Percentiles rank a stretch among this genome's conserved stretches.
Evolutionary conservation across 2,888 invertebrate genomes (phyloP).

Genomic region (Calephelis perditalis): DNA sequence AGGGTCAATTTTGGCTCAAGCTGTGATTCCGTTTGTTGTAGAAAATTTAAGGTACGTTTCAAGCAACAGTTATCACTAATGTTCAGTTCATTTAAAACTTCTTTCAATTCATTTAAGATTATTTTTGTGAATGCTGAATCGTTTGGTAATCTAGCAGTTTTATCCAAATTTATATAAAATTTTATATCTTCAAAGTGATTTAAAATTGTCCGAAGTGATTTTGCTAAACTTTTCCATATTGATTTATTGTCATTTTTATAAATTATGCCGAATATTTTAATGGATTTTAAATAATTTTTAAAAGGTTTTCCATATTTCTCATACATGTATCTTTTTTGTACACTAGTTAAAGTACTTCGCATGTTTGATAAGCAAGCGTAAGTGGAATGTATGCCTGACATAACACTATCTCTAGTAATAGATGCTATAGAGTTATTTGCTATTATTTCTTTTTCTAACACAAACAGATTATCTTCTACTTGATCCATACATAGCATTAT

Average conservation of each 20-base stretch:
- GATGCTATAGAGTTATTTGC: slow-evolving; percentile 36
- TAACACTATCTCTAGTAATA: slow-evolving; percentile 51
- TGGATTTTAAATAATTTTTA: slow-evolving; percentile 47
- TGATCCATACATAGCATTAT: slow-evolving; percentile 55
- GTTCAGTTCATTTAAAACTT: slow-evolving; percentile 39
- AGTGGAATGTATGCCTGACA: slow-evolving; percentile 68
- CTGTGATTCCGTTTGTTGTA: slow-evolving; percentile 36
- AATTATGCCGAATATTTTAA: slow-evolving; percentile 48
- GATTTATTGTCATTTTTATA: slow-evolving; percentile 31
- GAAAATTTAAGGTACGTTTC: slow-evolving; percentile 31
- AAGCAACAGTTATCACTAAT: slow-evolving; percentile 32
- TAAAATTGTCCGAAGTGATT: slow-evolving; percentile 52
- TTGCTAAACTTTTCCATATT: slow-evolving; percentile 48
- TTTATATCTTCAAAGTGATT: slow-evolving; percentile 71
- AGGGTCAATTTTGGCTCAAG: slow-evolving; percentile 48
- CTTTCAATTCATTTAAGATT: slow-evolving; percentile 52
- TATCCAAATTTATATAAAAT: slow-evolving; percentile 68
- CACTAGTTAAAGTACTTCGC: slow-evolving; percentile 67
- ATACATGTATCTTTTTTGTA: slow-evolving; percentile 64
- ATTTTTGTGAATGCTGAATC: slow-evolving; percentile 63
- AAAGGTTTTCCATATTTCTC: slow-evolving; percentile 66
- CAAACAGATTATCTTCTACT: slow-evolving; percentile 63
- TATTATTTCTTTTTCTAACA: slow-evolving; percentile 54
- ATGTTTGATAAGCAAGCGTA: slow-evolving; percentile 74
- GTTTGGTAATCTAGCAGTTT: slow-evolving; percentile 65